These are phyloP conservation scores for Parnassius orleans DNA, from an alignment of 2,888 invertebrate genomes.

Conservation along the genomic window DNA sequence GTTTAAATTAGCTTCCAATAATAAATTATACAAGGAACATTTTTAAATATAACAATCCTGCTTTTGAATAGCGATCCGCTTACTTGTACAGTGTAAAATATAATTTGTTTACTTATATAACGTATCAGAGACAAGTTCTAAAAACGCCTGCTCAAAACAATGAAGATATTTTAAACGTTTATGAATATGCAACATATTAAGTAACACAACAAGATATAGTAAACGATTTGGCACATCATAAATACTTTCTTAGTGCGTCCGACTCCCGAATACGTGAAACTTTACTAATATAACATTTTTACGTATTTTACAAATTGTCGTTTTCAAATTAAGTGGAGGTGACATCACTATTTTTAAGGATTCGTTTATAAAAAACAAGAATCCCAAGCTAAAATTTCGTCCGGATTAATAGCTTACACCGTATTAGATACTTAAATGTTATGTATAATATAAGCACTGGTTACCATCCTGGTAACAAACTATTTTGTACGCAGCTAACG, in stretches of 20 bases:
- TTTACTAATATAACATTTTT: slow-evolving; percentile 30
- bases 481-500: neutral
- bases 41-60: no score
- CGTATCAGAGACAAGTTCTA: no score
- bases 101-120: no score
- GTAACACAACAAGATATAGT: slow-evolving; percentile 24
- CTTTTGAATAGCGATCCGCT: no score
- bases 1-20: neutral
- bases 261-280: slow-evolving; percentile 30
- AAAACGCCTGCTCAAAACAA: neutral
- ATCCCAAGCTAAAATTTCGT: slow-evolving; percentile 48
- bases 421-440: slow-evolving; percentile 41
- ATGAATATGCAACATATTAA: slow-evolving; percentile 10
- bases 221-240: slow-evolving; percentile 51
- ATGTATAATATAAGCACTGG: slow-evolving; percentile 34
- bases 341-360: slow-evolving; percentile 40
- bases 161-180: slow-evolving; percentile 16
- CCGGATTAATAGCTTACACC: slow-evolving; percentile 45
- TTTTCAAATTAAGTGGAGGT: slow-evolving; percentile 26
- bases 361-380: slow-evolving; percentile 39
- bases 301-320: slow-evolving; percentile 29
- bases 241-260: slow-evolving; percentile 36
- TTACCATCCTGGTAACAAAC: slow-evolving; percentile 10
- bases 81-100: no score
- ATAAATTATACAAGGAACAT: neutral